These are phyloP conservation scores for Muraenolepis orangiensis DNA, from an alignment of 2,797 vertebrate species.

Conservation along the genomic window DNA sequence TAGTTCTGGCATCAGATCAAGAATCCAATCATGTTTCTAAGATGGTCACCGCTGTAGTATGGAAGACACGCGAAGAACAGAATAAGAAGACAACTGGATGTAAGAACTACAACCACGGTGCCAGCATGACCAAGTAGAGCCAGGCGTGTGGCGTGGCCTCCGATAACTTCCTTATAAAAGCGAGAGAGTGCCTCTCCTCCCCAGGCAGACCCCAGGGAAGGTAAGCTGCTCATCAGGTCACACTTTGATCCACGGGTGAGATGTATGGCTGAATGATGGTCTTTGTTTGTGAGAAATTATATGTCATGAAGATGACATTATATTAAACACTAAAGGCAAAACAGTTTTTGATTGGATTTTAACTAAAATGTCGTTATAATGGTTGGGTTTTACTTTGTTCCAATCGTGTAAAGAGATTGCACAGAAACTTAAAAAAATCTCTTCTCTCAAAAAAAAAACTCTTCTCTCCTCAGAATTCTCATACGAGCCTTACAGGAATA, in stretches of 20 bases:
- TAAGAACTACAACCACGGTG: slow-evolving; percentile 33
- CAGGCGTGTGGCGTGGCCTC: slow-evolving; percentile 33
- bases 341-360: not conserved
- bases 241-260: not conserved
- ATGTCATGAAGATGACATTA: not conserved
- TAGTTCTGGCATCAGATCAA: not conserved
- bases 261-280: not conserved
- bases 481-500: slow-evolving; percentile 28
- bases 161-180: slow-evolving; percentile 57
- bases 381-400: not conserved
- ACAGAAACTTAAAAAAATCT: not conserved
- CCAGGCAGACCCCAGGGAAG: slow-evolving; percentile 62
- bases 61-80: slow-evolving; percentile 23
- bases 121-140: slow-evolving; percentile 67
- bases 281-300: not conserved
- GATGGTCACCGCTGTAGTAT: slow-evolving; percentile 5
- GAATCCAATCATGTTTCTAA: not conserved
- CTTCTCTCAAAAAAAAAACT: too few species aligned
- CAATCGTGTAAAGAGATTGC: not conserved
- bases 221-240: slow-evolving; percentile 38
- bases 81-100: slow-evolving; percentile 27
- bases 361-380: not conserved
- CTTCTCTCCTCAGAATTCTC: slow-evolving; percentile 32
- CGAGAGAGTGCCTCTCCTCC: slow-evolving; percentile 23
- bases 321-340: not conserved